These are phyloP conservation scores for Liposcelis brunnea DNA, from an alignment of 2,888 invertebrate species.

Conservation along the genomic window DNA sequence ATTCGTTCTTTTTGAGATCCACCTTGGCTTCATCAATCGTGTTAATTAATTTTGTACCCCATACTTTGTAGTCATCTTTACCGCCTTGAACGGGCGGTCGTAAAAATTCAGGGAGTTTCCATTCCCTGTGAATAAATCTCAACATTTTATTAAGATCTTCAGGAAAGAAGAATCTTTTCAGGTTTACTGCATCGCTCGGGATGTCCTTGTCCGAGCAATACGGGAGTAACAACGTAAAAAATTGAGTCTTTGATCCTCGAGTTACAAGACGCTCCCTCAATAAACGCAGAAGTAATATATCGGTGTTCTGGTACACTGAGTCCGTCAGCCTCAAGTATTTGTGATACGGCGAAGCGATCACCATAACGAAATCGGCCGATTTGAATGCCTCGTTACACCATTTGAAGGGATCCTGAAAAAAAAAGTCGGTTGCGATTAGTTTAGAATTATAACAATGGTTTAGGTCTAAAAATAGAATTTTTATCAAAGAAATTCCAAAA, in stretches of 20 bases:
- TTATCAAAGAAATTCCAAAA: too few relatives aligned
- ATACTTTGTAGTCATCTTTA: neutral
- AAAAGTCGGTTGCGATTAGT: too few relatives aligned
- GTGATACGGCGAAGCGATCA: conserved; percentile 22
- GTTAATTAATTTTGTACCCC: too few relatives aligned
- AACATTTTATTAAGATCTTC: conserved; percentile 5
- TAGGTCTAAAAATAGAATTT: too few relatives aligned
- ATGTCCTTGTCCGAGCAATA: conserved; percentile 23
- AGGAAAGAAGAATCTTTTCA: too few relatives aligned
- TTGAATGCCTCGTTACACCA: conserved; percentile 25
- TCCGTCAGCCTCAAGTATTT: conserved; percentile 9
- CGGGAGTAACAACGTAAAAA: conserved; percentile 23
- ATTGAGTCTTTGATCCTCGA: conserved; percentile 19
- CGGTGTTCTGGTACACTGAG: conserved; percentile 21
- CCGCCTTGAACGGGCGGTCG: conserved; percentile 2
- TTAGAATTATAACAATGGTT: too few relatives aligned
- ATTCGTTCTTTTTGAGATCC: too few relatives aligned
- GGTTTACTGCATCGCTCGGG: conserved; percentile 20
- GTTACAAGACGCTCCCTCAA: conserved; percentile 21
- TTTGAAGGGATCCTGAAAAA: conserved; percentile 22
- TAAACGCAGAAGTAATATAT: conserved; percentile 21
- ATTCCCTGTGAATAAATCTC: conserved; percentile 8
- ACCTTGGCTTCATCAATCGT: too few relatives aligned
- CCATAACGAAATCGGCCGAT: conserved; percentile 21
- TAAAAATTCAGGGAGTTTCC: neutral